Conservation (phyloP, 2,113 vertebrate species). For the Brienomyrus brachyistius region DNA sequence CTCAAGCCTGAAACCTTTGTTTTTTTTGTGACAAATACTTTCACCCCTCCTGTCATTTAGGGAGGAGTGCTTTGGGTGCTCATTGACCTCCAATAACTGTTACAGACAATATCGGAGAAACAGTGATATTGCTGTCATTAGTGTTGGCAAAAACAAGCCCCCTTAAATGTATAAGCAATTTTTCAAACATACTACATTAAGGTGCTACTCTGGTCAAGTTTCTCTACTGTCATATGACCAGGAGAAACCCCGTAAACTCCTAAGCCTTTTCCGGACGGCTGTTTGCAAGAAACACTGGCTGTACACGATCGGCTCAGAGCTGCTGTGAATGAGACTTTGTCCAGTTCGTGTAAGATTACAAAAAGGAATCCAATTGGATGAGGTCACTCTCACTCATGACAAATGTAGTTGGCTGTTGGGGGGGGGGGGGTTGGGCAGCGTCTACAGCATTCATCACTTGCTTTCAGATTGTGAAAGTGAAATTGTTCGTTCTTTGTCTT, state of each 20-base stretch:
- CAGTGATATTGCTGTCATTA: neutral
- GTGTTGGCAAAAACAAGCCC: neutral
- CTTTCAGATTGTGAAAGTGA: neutral
- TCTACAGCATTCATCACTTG: neutral
- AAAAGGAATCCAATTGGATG: neutral
- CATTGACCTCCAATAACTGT: neutral
- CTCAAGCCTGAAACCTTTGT: neutral
- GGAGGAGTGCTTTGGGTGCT: neutral
- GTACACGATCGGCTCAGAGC: neutral
- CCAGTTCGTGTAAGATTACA: neutral
- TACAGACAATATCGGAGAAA: neutral
- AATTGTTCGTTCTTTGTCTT: neutral
- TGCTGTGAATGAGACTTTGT: neutral
- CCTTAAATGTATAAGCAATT: neutral
- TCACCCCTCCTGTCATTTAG: neutral
- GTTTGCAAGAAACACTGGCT: neutral
- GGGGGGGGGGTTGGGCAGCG: neutral
- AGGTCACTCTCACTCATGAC: neutral
- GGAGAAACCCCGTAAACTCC: neutral
- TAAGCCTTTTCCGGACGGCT: neutral
- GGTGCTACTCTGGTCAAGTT: neutral
- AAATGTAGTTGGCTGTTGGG: neutral
- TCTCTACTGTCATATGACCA: neutral
- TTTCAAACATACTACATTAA: neutral
- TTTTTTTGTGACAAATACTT: neutral